Conservation (phyloP, 1,140 invertebrate genomes). For the Halesus radiatus region DNA sequence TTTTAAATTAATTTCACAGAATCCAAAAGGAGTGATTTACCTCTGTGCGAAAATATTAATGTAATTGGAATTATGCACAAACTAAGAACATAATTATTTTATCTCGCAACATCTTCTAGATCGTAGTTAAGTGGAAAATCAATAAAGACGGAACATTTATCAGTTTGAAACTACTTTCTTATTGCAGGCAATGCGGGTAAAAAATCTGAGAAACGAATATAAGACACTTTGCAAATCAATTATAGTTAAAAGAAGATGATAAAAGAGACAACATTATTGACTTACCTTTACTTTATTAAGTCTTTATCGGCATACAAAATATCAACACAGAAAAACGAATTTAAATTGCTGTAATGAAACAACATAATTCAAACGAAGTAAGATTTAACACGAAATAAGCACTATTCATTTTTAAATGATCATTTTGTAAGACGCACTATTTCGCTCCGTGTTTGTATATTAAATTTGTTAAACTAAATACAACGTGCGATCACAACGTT, state of each 20-base stretch:
- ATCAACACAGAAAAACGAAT: constrained; percentile 6
- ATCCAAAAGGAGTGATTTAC: no score
- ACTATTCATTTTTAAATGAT: constrained; percentile 12
- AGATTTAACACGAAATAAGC: constrained; percentile 10
- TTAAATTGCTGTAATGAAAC: not conserved
- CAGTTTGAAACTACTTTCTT: not conserved
- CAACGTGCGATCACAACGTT: not conserved
- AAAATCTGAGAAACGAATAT: not conserved
- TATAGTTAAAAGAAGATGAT: not conserved
- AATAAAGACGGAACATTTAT: not conserved
- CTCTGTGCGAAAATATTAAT: no score
- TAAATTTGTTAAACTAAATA: not conserved
- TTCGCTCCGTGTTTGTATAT: not conserved
- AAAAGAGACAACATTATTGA: not conserved
- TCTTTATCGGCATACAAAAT: not conserved
- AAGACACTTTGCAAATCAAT: constrained; percentile 2
- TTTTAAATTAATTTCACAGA: no score
- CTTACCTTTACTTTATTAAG: constrained; percentile 14
- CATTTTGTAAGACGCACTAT: constrained; percentile 14
- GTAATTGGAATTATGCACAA: no score
- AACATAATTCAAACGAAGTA: constrained; percentile 18
- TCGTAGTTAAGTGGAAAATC: not conserved
- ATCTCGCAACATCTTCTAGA: no score
- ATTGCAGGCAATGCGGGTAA: not conserved
- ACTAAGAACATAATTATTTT: no score